phyloP scores from a whole-genome alignment of 2,113 vertebrate species.

The Anolis carolinensis region DNA sequence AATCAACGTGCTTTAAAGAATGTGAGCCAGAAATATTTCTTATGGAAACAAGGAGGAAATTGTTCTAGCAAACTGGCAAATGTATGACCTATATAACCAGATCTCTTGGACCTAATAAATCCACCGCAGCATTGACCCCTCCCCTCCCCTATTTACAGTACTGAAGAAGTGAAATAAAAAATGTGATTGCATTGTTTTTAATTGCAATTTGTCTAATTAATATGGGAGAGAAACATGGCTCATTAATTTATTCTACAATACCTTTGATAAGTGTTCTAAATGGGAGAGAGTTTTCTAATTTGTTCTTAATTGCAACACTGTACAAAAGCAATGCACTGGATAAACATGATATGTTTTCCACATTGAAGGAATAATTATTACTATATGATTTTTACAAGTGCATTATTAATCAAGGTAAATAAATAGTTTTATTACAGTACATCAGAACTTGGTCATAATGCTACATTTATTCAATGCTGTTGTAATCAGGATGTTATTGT shows the following conservation, averaged over 20 bases:
- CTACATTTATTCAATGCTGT: too few species aligned
- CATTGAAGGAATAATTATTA: slow-evolving; percentile 1
- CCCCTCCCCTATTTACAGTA: slow-evolving; percentile 37
- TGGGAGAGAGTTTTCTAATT: accelerated
- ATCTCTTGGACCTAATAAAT: slow-evolving; percentile 37
- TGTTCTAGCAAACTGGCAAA: slow-evolving; percentile 53
- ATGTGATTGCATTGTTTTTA: slow-evolving; percentile 56
- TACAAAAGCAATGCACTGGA: neutral
- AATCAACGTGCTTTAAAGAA: slow-evolving; percentile 62
- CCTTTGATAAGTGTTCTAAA: accelerated
- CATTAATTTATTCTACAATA: neutral
- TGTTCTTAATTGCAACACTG: neutral
- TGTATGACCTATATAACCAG: slow-evolving; percentile 29
- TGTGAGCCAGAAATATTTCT: slow-evolving; percentile 55
- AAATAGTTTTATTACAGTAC: too few species aligned
- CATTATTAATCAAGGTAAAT: too few species aligned
- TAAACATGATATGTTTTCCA: accelerated
- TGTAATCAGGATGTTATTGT: too few species aligned
- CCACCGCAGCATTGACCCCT: slow-evolving; percentile 49
- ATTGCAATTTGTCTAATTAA: neutral
- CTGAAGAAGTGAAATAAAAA: slow-evolving; percentile 35
- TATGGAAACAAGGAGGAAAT: slow-evolving; percentile 48
- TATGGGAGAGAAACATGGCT: slow-evolving; percentile 25
- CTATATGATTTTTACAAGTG: neutral
- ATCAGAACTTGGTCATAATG: neutral